Conservation (phyloP, 1,140 invertebrate species). For the Drosophila simulans region DNA sequence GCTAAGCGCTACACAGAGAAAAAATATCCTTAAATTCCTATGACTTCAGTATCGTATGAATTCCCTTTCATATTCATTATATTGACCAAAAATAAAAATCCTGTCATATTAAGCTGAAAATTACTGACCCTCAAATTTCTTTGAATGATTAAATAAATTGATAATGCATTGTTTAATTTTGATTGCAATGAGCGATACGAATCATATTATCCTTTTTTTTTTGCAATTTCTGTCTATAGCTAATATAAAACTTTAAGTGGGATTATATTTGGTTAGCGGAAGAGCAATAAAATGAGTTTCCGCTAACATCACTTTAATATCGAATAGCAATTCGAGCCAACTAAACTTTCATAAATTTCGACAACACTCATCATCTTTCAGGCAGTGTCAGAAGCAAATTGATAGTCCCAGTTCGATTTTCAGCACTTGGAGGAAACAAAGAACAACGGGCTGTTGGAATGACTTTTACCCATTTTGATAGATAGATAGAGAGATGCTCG, state of each 20-base stretch:
- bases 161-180: too few species aligned
- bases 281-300: neutral
- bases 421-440: slow-evolving; percentile 27
- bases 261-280: neutral
- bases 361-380: slow-evolving; percentile 27
- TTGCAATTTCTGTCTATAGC: neutral
- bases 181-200: too few species aligned
- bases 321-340: neutral
- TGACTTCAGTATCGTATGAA: neutral
- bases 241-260: neutral
- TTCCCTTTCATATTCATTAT: too few species aligned
- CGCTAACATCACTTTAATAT: slow-evolving; percentile 4
- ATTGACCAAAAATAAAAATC: too few species aligned
- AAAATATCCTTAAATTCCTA: too few species aligned
- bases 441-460: slow-evolving; percentile 63
- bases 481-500: slow-evolving; percentile 41
- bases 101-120: too few species aligned
- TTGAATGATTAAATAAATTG: too few species aligned
- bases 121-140: too few species aligned
- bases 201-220: too few species aligned
- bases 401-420: slow-evolving; percentile 60
- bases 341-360: slow-evolving; percentile 27
- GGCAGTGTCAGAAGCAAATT: slow-evolving; percentile 60
- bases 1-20: slow-evolving; percentile 6
- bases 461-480: slow-evolving; percentile 64